Evolutionary conservation across 2,113 vertebrate species (phyloP).

Genomic region (Syngnathus floridae): DNA sequence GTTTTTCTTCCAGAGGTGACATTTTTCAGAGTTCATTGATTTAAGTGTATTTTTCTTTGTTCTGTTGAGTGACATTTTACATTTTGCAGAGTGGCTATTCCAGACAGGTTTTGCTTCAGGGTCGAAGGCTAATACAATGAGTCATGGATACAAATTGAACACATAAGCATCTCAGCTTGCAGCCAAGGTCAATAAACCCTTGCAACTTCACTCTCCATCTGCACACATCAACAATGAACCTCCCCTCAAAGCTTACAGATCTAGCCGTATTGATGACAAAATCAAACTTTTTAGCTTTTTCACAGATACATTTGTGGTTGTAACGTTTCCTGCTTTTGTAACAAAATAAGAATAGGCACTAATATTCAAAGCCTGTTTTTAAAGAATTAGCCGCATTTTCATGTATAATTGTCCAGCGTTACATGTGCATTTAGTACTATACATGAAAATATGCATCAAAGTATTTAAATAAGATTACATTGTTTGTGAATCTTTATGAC

Average conservation of each 20-base stretch:
- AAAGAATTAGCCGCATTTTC: not conserved
- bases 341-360: too few species aligned
- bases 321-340: too few species aligned
- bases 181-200: slow-evolving; percentile 5
- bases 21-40: not conserved
- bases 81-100: not conserved
- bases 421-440: not conserved
- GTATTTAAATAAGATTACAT: not conserved
- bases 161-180: not conserved
- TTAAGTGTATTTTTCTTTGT: not conserved
- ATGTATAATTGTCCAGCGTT: not conserved
- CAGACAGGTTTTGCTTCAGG: not conserved
- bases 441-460: not conserved
- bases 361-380: not conserved
- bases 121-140: slow-evolving; percentile 1
- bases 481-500: not conserved
- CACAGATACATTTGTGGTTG: too few species aligned
- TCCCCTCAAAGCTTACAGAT: not conserved
- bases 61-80: not conserved
- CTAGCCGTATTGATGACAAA: not conserved
- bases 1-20: not conserved
- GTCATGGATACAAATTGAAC: slow-evolving; percentile 1
- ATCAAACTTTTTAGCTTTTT: too few species aligned
- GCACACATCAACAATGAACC: not conserved
- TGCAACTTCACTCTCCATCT: not conserved